These are phyloP conservation scores for Prosapia bicincta DNA, from an alignment of 2,888 invertebrate genomes.

Conservation along the genomic window DNA sequence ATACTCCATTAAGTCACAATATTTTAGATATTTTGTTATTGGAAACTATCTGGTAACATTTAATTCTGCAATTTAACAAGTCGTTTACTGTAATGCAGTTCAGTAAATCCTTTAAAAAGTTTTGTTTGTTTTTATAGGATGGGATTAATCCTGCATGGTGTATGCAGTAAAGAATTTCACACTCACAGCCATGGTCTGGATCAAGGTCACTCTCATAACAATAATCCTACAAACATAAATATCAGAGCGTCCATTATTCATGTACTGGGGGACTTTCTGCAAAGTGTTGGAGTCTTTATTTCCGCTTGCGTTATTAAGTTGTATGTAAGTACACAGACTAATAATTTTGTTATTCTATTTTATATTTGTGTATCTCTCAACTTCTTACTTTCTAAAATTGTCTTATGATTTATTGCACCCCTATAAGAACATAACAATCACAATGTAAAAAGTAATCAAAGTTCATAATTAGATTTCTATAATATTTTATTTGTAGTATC, in stretches of 20 bases:
- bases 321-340: constrained; percentile 64
- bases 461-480: no score
- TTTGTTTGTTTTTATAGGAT: constrained; percentile 55
- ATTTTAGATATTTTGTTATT: no score
- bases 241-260: constrained; percentile 85
- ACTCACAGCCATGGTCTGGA: constrained; percentile 38
- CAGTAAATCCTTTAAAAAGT: background rate
- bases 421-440: no score
- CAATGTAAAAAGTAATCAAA: no score
- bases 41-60: no score
- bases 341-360: no score
- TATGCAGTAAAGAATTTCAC: constrained; percentile 46
- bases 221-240: constrained; percentile 57
- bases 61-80: no score
- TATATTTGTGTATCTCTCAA: no score
- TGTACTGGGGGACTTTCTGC: constrained; percentile 83
- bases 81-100: background rate
- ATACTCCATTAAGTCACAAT: no score
- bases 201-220: constrained; percentile 50
- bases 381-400: no score
- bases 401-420: no score
- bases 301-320: constrained; percentile 81
- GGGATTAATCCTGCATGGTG: constrained; percentile 74
- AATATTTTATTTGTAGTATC: no score
- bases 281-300: constrained; percentile 81